Evolutionary conservation across 2,888 invertebrate species (phyloP), one percentile per base, ranked within the genome.

Genomic region (Euzophera pinguis): DNA sequence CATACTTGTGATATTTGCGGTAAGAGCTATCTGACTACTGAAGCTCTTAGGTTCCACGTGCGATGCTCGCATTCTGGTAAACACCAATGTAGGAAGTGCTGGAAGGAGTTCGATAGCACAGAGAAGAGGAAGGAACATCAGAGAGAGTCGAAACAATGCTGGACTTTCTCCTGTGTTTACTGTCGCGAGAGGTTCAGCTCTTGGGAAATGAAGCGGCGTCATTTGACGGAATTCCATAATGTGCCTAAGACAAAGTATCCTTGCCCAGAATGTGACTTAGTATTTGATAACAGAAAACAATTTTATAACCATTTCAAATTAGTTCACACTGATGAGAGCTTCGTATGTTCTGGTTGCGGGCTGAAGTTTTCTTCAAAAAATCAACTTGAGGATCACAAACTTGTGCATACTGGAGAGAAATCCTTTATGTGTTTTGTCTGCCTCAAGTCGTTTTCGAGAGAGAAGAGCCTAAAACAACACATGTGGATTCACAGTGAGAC

Each of bases 361-460:
- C 60, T 77, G 3, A 81, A 78, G 47, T 86, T 84, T 59, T 64
- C 62, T 0, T 71, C 73, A 0, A 78, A 76, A 38, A 67, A 65
- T 9, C 58, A 64, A 7, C 59, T 86, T 37, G 78, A 84, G 2
- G 80, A 91, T 0, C 92, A 92, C 55, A 77, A 73, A 47, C 70
- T 86, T 0, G 81, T 81, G 0, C 92, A 92, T 61, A 89, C 91
- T 0, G 83, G 87, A 1, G 91, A 90, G 53, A 91, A 89, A 54
- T 67, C 71, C 1, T 84, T 77, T 35, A 69, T 77, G 39, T 92
- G 92, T 56, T 64, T 69, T 0, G 65, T 90, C 1, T 92, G 92
- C 58, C 68, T 71, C 0, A 92, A 92, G 59, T 65, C 78, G 0
- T 92, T 92, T 54, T 79, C 87, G 13, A 83, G 90, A n/a, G 82